Conservation (phyloP, 2,888 invertebrate species). For the Cheiracanthium punctorium region DNA sequence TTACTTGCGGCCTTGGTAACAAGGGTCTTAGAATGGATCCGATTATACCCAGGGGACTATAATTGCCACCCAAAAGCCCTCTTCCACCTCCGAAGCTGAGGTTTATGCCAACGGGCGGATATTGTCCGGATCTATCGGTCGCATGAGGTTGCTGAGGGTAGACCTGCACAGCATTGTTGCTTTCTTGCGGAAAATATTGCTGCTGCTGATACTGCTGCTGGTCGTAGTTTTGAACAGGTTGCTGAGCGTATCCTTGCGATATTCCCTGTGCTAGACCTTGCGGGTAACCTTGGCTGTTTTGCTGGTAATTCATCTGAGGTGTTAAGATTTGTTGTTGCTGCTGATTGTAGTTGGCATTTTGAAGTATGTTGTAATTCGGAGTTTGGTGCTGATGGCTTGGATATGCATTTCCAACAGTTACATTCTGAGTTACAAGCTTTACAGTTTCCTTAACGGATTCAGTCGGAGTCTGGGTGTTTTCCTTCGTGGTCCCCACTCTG, state of each 20-base stretch:
- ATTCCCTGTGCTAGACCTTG: not conserved
- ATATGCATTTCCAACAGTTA: conserved; percentile 20
- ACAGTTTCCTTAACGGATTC: conserved; percentile 30
- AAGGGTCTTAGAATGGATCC: conserved; percentile 42
- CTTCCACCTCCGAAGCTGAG: conserved; percentile 37
- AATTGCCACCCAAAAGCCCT: conserved; percentile 31
- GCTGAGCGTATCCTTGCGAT: not conserved
- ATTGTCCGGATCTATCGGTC: conserved; percentile 34
- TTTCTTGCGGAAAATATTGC: conserved; percentile 11
- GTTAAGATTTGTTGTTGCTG: not conserved
- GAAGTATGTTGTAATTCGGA: conserved; percentile 16
- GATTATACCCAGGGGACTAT: conserved; percentile 62
- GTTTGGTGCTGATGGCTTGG: not conserved
- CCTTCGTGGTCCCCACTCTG: not conserved
- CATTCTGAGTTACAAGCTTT: conserved; percentile 21
- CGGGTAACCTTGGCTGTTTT: not conserved
- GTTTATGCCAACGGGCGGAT: conserved; percentile 48
- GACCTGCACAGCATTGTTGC: not conserved
- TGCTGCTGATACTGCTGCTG: conserved; percentile 15
- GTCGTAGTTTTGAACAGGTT: not conserved
- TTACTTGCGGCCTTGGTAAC: conserved; percentile 32
- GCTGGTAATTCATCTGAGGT: not conserved
- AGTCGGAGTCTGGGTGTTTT: conserved; percentile 16
- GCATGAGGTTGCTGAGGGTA: conserved; percentile 23
- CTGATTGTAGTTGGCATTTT: conserved; percentile 5